Percentiles rank a stretch among this genome's conserved stretches.
phyloP scores from a whole-genome alignment of 2,888 invertebrate species.

The Phyllotreta striolata region DNA sequence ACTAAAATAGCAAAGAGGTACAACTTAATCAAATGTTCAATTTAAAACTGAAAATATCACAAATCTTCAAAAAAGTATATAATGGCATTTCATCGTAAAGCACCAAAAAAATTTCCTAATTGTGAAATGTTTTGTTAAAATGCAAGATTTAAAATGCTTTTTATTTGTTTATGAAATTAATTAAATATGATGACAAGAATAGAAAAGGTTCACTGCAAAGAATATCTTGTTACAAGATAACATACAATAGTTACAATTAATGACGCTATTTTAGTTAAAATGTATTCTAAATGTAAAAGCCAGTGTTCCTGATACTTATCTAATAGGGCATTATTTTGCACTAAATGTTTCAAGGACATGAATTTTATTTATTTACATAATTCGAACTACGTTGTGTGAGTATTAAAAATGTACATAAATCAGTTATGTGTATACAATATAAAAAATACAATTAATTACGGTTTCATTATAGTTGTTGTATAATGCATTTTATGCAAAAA shows the following conservation, averaged over 20 bases:
- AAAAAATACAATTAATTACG: too few relatives aligned
- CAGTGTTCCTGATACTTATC: slow-evolving; percentile 23
- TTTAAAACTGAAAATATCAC: background rate
- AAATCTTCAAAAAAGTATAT: background rate
- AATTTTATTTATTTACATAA: background rate
- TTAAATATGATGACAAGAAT: slow-evolving; percentile 25
- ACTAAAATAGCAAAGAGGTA: slow-evolving; percentile 1
- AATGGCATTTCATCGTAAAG: too few relatives aligned
- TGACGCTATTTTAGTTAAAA: slow-evolving; percentile 36
- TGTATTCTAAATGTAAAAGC: slow-evolving; percentile 37
- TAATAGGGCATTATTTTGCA: slow-evolving; percentile 6
- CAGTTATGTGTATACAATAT: too few relatives aligned
- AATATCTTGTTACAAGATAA: slow-evolving; percentile 51
- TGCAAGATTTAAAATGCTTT: too few relatives aligned
- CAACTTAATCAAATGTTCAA: background rate
- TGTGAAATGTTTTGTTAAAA: too few relatives aligned
- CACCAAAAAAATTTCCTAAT: too few relatives aligned
- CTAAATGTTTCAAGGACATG: slow-evolving; percentile 2
- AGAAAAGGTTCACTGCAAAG: slow-evolving; percentile 21
- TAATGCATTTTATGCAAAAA: too few relatives aligned
- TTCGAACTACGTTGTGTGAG: too few relatives aligned
- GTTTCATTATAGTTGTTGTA: too few relatives aligned
- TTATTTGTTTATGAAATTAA: too few relatives aligned
- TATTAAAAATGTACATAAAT: too few relatives aligned
- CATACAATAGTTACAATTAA: slow-evolving; percentile 35